phyloP scores from a whole-genome alignment of 2,113 vertebrate genomes.

The Aythya baeri region DNA sequence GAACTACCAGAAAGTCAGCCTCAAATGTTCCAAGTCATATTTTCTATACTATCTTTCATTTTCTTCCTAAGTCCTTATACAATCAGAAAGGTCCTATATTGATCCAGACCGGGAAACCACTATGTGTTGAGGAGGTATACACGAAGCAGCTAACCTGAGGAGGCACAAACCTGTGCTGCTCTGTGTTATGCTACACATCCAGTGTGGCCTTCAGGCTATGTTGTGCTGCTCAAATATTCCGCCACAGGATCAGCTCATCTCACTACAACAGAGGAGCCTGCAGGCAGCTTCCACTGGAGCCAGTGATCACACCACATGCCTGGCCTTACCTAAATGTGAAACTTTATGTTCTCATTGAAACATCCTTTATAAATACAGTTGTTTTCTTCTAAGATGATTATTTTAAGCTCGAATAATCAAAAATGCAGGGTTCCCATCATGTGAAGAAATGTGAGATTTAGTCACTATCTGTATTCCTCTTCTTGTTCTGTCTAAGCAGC shows the following conservation, averaged over 20 bases:
- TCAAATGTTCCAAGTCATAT: background rate
- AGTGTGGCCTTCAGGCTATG: background rate
- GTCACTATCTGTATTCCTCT: background rate
- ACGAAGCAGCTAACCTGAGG: background rate
- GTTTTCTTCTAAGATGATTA: background rate
- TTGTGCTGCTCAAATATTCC: background rate
- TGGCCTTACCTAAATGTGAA: background rate
- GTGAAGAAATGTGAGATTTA: background rate
- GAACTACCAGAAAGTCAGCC: background rate
- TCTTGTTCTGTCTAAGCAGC: background rate
- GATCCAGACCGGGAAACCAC: background rate
- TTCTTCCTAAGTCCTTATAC: background rate
- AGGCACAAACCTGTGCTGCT: background rate
- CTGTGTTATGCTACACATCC: background rate
- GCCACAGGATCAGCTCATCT: background rate
- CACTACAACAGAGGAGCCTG: background rate
- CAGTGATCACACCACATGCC: rapidly evolving
- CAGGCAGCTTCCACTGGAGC: background rate
- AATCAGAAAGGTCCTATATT: background rate
- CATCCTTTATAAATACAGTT: background rate
- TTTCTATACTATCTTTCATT: background rate
- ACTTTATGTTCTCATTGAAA: background rate
- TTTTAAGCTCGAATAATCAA: background rate
- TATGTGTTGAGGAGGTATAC: background rate
- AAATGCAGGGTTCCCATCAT: background rate